Conservation (phyloP, 2,113 vertebrate genomes). For the Melanerpes aurifrons region DNA sequence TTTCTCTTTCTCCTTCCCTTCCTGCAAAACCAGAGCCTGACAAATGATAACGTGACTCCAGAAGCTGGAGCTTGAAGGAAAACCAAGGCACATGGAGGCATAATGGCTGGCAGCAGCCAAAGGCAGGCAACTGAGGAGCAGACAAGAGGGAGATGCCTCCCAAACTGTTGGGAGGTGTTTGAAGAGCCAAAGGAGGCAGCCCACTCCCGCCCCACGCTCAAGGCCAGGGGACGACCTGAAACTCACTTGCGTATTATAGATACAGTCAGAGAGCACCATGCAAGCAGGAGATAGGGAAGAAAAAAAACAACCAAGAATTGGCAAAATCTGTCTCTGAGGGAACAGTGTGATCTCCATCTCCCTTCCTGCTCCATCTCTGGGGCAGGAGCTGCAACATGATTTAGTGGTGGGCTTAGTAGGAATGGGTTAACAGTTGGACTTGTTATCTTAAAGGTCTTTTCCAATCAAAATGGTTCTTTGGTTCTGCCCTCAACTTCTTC, state of each 20-base stretch:
- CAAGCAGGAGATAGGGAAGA: not conserved
- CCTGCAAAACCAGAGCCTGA: not conserved
- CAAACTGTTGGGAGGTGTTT: not conserved
- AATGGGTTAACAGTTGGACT: not conserved
- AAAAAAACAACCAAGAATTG: not conserved
- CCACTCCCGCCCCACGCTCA: fast-evolving
- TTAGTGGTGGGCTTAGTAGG: not conserved
- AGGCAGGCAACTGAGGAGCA: not conserved
- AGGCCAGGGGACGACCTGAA: not conserved
- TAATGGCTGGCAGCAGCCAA: not conserved
- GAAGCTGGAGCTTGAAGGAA: not conserved
- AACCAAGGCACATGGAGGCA: not conserved
- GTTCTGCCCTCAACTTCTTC: not conserved
- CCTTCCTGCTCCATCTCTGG: not conserved
- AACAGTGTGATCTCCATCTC: fast-evolving
- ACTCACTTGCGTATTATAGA: not conserved
- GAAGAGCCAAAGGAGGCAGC: not conserved
- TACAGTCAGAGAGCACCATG: not conserved
- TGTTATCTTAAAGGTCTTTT: not conserved
- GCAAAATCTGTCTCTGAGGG: not conserved
- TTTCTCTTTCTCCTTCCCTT: not conserved
- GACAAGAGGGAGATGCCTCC: not conserved
- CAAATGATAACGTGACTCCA: fast-evolving
- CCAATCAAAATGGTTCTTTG: not conserved
- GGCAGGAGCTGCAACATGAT: not conserved